phyloP scores from a whole-genome alignment of 2,888 invertebrate genomes.

The Chymomyza procnemis region DNA sequence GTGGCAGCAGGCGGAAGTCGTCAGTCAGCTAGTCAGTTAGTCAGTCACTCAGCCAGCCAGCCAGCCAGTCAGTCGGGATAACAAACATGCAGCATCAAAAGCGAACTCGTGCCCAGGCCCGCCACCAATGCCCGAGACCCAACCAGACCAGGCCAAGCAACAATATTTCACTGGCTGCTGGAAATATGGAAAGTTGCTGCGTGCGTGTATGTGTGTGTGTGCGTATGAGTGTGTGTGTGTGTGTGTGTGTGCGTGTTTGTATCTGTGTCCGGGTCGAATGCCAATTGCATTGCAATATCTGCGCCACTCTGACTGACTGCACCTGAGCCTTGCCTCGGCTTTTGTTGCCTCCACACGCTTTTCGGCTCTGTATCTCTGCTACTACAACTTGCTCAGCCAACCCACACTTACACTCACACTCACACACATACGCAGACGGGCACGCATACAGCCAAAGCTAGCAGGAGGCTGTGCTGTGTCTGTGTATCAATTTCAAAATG shows the following conservation, averaged over 20 bases:
- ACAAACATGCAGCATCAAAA: not conserved
- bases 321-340: constrained; percentile 25
- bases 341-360: constrained; percentile 8
- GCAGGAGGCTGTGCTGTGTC: too few species aligned
- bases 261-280: constrained; percentile 16
- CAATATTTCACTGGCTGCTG: constrained; percentile 34
- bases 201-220: constrained; percentile 8
- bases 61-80: too few species aligned
- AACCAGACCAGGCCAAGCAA: not conserved
- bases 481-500: constrained; percentile 68
- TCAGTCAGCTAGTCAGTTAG: not conserved
- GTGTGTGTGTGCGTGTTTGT: constrained; percentile 19
- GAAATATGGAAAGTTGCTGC: constrained; percentile 57
- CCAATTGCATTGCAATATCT: not conserved
- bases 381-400: not conserved
- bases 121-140: not conserved
- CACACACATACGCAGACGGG: too few species aligned
- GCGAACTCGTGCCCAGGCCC: not conserved
- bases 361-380: not conserved
- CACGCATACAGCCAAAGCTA: not conserved
- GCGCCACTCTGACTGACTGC: not conserved
- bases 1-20: not conserved
- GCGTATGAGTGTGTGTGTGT: constrained; percentile 11
- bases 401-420: too few species aligned
- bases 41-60: too few species aligned